A percentile compares a stretch with the other conserved stretches of the same genome.
Conservation (phyloP, 2,797 vertebrate genomes). For the Carduelis carduelis region DNA sequence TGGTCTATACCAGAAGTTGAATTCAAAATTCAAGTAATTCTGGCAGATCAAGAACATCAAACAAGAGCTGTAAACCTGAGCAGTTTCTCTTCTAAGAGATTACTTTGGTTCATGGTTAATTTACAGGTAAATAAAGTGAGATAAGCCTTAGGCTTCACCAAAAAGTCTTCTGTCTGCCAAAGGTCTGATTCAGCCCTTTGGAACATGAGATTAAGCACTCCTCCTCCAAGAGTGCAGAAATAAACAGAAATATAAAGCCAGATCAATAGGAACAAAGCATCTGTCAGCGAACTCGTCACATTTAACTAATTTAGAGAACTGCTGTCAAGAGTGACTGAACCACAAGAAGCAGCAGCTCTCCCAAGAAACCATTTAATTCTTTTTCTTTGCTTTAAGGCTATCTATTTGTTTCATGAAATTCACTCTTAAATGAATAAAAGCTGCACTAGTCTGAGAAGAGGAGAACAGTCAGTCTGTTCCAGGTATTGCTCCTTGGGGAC, state of each 20-base stretch:
- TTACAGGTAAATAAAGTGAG: conserved; percentile 23
- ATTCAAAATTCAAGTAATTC: not conserved
- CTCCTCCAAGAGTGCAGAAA: not conserved
- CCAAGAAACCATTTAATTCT: not conserved
- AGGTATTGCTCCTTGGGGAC: not conserved
- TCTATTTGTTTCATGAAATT: not conserved
- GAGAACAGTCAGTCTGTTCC: not conserved
- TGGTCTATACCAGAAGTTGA: not conserved
- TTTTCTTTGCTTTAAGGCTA: not conserved
- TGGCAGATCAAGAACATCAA: not conserved
- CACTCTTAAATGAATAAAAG: not conserved
- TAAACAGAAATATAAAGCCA: conserved; percentile 24
- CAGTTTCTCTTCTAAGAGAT: not conserved
- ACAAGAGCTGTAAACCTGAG: not conserved
- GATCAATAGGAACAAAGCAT: conserved; percentile 21
- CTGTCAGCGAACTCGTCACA: not conserved
- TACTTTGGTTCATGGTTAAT: not conserved
- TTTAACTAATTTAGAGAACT: conserved; percentile 12
- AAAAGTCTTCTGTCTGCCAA: not conserved
- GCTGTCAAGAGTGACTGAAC: not conserved
- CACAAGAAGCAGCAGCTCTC: not conserved
- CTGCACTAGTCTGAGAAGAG: not conserved
- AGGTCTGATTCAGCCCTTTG: not conserved
- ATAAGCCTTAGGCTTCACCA: not conserved
- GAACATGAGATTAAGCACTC: not conserved